Percentiles rank a stretch among this genome's conserved stretches.
Conservation (phyloP, 1,140 invertebrate genomes). For the Drosophila kurseongensis region DNA sequence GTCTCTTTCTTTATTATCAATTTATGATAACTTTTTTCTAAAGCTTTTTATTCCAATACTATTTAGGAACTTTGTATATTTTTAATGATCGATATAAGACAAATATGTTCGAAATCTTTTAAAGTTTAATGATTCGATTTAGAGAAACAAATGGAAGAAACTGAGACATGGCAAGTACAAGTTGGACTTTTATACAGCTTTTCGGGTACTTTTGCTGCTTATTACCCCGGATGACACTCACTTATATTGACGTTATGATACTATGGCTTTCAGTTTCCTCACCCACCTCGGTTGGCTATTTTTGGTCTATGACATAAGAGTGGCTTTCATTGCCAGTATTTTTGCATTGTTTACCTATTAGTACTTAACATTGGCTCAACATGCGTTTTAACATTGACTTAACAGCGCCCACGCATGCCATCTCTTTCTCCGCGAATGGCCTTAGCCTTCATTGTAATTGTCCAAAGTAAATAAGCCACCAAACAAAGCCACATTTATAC, state of each 20-base stretch:
- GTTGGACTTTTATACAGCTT: too few relatives aligned
- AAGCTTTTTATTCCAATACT: too few relatives aligned
- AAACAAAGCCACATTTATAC: constrained; percentile 35
- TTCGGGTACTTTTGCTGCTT: not conserved
- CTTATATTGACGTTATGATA: not conserved
- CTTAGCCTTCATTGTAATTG: constrained; percentile 70
- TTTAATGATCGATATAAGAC: too few relatives aligned
- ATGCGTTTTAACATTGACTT: constrained; percentile 69
- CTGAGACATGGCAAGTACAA: too few relatives aligned
- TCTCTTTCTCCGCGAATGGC: constrained; percentile 35
- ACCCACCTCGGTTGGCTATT: constrained; percentile 9
- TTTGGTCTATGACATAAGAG: constrained; percentile 18
- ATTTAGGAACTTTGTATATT: too few relatives aligned
- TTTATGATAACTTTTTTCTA: too few relatives aligned
- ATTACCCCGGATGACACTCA: constrained; percentile 13
- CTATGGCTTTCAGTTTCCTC: not conserved
- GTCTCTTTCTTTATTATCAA: too few relatives aligned
- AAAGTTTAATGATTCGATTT: too few relatives aligned
- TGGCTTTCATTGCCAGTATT: constrained; percentile 54
- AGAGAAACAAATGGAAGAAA: too few relatives aligned
- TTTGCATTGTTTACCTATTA: constrained; percentile 51
- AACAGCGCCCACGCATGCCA: constrained; percentile 59
- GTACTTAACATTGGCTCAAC: constrained; percentile 62
- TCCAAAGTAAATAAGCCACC: constrained; percentile 31
- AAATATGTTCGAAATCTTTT: not conserved